A percentile compares a stretch with the other conserved stretches of the same genome.
Conservation (phyloP, 2,113 vertebrate genomes). For the Grallaria varia region DNA sequence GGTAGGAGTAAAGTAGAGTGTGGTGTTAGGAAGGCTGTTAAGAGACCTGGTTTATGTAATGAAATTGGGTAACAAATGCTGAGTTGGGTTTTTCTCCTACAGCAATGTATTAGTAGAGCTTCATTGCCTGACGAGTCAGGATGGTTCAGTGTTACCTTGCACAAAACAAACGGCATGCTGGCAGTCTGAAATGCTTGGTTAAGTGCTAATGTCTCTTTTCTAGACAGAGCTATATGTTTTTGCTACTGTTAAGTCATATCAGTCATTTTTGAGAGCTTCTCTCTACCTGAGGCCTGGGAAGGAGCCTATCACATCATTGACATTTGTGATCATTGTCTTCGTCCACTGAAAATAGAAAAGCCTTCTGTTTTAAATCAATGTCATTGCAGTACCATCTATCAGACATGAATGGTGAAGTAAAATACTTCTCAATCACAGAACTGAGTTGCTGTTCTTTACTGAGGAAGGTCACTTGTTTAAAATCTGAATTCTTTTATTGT, state of each 20-base stretch:
- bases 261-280: not conserved
- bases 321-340: conserved; percentile 14
- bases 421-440: not conserved
- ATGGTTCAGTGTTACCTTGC: not conserved
- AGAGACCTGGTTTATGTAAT: not conserved
- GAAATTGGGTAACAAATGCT: not conserved
- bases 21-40: not conserved
- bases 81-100: not conserved
- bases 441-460: not conserved
- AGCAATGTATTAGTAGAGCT: not conserved
- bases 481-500: not conserved
- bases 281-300: not conserved
- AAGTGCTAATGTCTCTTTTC: not conserved
- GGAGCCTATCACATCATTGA: not conserved
- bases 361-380: not conserved
- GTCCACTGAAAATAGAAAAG: not conserved
- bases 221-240: not conserved
- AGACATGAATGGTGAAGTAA: not conserved
- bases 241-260: not conserved
- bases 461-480: not conserved
- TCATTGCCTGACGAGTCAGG: not conserved
- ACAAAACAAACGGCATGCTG: not conserved
- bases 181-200: not conserved
- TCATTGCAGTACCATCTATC: not conserved
- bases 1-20: not conserved